Conservation (phyloP, 2,888 invertebrate species). For the Cactoblastis cactorum region DNA sequence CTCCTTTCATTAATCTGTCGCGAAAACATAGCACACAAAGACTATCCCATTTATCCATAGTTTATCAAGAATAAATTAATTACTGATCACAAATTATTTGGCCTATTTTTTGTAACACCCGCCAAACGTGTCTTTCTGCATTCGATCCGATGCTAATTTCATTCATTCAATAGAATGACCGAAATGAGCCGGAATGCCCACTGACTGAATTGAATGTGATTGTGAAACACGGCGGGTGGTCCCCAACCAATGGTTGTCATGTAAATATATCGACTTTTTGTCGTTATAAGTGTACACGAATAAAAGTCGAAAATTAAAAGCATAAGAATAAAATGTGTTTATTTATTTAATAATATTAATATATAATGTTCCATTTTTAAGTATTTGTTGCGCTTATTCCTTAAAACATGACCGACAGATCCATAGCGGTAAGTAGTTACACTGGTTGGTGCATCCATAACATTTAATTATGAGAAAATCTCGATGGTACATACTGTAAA, state of each 20-base stretch:
- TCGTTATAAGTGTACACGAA: background rate
- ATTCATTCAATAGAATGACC: too few species aligned
- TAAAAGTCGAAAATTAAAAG: slow-evolving; percentile 28
- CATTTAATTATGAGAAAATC: slow-evolving; percentile 10
- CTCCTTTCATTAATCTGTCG: too few species aligned
- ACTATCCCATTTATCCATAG: too few species aligned
- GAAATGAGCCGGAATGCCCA: too few species aligned
- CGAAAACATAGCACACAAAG: too few species aligned
- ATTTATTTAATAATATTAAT: background rate
- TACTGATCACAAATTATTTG: too few species aligned
- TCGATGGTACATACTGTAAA: slow-evolving; percentile 1
- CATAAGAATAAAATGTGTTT: background rate
- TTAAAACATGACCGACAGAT: slow-evolving; percentile 56
- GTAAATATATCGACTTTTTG: slow-evolving; percentile 30
- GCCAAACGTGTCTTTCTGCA: too few species aligned
- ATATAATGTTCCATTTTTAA: background rate
- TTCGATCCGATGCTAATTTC: too few species aligned
- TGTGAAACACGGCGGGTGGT: background rate
- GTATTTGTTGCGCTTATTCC: too few species aligned
- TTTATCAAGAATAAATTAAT: too few species aligned
- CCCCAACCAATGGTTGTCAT: slow-evolving; percentile 67
- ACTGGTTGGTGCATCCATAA: background rate
- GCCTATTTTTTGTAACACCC: too few species aligned
- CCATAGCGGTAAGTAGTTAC: slow-evolving; percentile 58
- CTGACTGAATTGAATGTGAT: background rate